These are phyloP conservation scores for Fissipunctia ypsillon DNA, from an alignment of 2,888 invertebrate species.

Conservation along the genomic window DNA sequence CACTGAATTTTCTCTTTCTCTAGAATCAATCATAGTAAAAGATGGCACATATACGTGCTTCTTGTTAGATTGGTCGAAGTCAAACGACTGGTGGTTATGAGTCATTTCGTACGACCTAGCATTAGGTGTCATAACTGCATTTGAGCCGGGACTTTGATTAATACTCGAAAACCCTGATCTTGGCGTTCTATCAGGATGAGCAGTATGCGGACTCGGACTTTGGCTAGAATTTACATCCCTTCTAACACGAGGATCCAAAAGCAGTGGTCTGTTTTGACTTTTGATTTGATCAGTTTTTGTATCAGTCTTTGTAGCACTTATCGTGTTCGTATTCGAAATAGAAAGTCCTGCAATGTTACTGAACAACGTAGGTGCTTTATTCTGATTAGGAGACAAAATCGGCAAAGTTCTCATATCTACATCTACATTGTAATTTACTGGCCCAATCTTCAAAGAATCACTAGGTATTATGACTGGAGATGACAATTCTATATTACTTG, in stretches of 20 bases:
- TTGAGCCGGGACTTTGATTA: slow-evolving; percentile 64
- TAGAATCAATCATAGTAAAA: slow-evolving; percentile 70
- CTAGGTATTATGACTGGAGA: slow-evolving; percentile 85
- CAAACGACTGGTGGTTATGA: slow-evolving; percentile 74
- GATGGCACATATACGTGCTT: slow-evolving; percentile 84
- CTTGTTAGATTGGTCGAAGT: slow-evolving; percentile 73
- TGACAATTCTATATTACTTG: slow-evolving; percentile 66
- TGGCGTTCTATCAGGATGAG: slow-evolving; percentile 69
- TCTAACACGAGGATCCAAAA: slow-evolving; percentile 79
- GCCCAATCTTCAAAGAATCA: slow-evolving; percentile 78
- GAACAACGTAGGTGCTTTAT: slow-evolving; percentile 18
- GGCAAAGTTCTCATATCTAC: slow-evolving; percentile 83
- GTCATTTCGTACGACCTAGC: slow-evolving; percentile 77
- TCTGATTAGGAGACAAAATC: slow-evolving; percentile 61
- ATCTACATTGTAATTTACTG: slow-evolving; percentile 73
- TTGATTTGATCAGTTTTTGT: slow-evolving; percentile 60
- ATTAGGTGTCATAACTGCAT: slow-evolving; percentile 70
- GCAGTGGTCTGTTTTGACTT: slow-evolving; percentile 53
- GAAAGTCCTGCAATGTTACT: slow-evolving; percentile 14
- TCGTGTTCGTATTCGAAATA: slow-evolving; percentile 21
- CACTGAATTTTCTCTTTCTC: slow-evolving; percentile 70
- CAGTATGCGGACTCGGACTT: slow-evolving; percentile 67
- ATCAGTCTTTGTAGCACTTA: slow-evolving; percentile 40
- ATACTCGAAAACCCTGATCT: slow-evolving; percentile 63
- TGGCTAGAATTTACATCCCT: slow-evolving; percentile 73